These are phyloP conservation scores for Macropus fuliginosus DNA, from an alignment of 2,797 vertebrate genomes.

Conservation along the genomic window DNA sequence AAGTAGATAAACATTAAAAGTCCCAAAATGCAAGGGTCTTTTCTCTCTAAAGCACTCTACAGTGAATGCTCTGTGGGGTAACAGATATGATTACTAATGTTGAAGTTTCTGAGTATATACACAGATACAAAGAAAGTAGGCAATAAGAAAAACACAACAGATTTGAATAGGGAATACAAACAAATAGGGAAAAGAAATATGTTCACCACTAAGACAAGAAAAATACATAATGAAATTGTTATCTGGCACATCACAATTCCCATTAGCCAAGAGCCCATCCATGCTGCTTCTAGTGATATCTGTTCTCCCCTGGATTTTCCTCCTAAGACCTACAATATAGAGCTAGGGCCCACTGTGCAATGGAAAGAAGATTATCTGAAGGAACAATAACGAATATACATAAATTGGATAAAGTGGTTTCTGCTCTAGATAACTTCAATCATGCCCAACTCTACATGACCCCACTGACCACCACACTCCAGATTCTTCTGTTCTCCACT, in stretches of 20 bases:
- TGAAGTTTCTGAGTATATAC: slow-evolving; percentile 7
- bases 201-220: neutral
- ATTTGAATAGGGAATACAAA: slow-evolving; percentile 19
- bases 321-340: neutral
- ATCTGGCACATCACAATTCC: neutral
- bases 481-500: neutral
- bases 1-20: neutral
- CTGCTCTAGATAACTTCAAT: neutral
- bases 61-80: slow-evolving; percentile 27
- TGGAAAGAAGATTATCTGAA: neutral
- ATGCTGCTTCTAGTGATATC: neutral
- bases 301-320: neutral
- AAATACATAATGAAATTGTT: neutral
- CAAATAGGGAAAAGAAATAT: neutral
- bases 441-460: neutral
- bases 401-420: neutral
- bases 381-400: neutral
- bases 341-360: neutral
- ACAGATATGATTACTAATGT: neutral
- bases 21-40: neutral
- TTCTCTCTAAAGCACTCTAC: slow-evolving; percentile 14
- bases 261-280: neutral
- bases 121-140: neutral
- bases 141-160: slow-evolving; percentile 1
- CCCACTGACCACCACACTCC: neutral